Percentiles rank a stretch among this genome's conserved stretches.
Evolutionary conservation across 2,888 invertebrate genomes (phyloP).

Genomic region (Amphipyra tragopoginis): DNA sequence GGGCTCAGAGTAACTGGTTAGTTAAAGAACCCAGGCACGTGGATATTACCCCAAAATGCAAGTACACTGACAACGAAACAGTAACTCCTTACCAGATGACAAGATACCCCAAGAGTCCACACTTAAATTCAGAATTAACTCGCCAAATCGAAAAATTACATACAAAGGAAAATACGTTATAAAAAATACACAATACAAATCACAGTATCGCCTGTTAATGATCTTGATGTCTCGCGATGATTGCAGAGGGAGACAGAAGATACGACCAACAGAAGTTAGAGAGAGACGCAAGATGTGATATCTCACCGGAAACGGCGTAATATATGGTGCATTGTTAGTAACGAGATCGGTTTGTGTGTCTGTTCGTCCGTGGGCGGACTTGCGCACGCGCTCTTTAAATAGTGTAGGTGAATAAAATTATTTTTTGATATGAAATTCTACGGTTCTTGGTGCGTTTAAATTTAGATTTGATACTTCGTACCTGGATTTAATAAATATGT

Average conservation of each 20-base stretch:
- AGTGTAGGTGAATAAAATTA: constrained; percentile 62
- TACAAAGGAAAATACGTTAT: constrained; percentile 52
- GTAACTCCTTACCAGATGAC: constrained; percentile 21
- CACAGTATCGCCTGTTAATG: constrained; percentile 86
- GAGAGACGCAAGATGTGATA: constrained; percentile 70
- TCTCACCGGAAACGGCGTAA: constrained; percentile 87
- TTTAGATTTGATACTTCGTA: constrained; percentile 42
- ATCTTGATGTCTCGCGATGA: constrained; percentile 83
- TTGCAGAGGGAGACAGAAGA: constrained; percentile 71
- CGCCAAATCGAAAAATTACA: constrained; percentile 57
- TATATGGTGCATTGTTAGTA: constrained; percentile 89
- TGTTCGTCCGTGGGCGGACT: constrained; percentile 77
- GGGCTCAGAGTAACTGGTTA: too few relatives aligned
- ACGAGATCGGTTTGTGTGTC: constrained; percentile 86
- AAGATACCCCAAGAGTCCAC: constrained; percentile 19
- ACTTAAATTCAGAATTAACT: constrained; percentile 46
- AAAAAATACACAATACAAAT: constrained; percentile 79
- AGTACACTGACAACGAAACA: too few relatives aligned
- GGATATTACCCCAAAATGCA: too few relatives aligned
- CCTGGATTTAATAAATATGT: neutral
- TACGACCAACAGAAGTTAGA: constrained; percentile 50
- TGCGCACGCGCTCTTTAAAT: constrained; percentile 63
- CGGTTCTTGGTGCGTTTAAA: constrained; percentile 43
- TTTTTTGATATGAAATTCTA: constrained; percentile 60
- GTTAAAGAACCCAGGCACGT: too few relatives aligned